Base-by-base conservation (phyloP, 1,140 invertebrate genomes). In the Macrobrachium rosenbergii region DNA sequence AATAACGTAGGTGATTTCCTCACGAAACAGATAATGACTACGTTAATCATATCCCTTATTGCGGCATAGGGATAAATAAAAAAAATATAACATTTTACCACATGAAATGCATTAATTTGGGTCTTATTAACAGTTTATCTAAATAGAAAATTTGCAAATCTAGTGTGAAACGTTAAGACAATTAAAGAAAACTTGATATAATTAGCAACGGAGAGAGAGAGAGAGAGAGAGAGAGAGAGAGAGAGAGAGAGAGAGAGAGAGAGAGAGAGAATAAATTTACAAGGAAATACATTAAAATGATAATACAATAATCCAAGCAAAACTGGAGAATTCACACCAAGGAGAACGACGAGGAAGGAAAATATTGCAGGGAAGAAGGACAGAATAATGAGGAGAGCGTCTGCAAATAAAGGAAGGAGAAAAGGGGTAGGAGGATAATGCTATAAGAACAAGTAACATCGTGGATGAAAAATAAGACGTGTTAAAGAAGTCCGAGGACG, bases 221-320 rank as follows among this genome's bases (percentile, higher is more conserved):
- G 43, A 28, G 60, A 82, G 17, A 82, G 52, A n/a, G 14, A 82
- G 80, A 21, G 62, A 72, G 80, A 45, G 80, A 28, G 59, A 82
- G 60, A 52, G 59, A 45, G n/a, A 62, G 72, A 73, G 23, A 19
- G 45, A 23, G 62, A 60, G 72, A 63, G 45, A 45, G 58, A 72
- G 60, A 59, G 43, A 43, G 43, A 43, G 28, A 37, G 60, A 72
- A 64, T 23, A 82, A 72, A 82, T 16, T n/a, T n/a, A 37, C 45
- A 69, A 52, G 45, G 6, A 21, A 73, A 62, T 19, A 82, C 14
- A 8, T 1, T 45, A 17, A 82, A 60, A 63, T 10, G 23, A 21
- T 8, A 21, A 62, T 3, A 2, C 1, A 28, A 45, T 7, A 45
- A 73, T 28, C 17, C 3, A 28, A 17, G 19, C 14, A 73, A 28